phyloP scores from a whole-genome alignment of 2,113 vertebrate genomes.

The Myiozetetes cayanensis region DNA sequence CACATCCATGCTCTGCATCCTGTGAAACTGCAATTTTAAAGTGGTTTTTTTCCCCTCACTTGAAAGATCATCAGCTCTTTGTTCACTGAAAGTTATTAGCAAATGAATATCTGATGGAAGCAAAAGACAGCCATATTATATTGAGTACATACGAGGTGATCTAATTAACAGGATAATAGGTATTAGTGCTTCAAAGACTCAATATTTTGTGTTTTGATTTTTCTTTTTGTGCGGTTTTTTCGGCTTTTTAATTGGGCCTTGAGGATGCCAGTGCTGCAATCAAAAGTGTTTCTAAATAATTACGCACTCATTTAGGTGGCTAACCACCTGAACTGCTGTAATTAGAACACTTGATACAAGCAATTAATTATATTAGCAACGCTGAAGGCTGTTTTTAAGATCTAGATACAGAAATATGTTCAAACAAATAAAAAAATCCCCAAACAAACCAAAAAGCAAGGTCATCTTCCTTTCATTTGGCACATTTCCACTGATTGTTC shows the following conservation, averaged over 20 bases:
- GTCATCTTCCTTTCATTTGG: background rate
- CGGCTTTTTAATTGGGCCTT: background rate
- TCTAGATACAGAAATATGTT: background rate
- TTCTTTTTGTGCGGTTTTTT: background rate
- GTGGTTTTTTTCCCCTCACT: rapidly evolving
- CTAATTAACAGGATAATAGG: background rate
- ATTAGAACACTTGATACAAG: background rate
- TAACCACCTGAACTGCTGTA: conserved; percentile 8
- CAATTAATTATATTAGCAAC: conserved; percentile 2
- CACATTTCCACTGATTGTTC: background rate
- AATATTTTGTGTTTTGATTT: background rate
- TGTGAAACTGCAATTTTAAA: background rate
- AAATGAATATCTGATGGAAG: background rate
- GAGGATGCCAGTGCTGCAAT: background rate
- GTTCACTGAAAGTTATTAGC: background rate
- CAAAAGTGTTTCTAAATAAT: conserved; percentile 30
- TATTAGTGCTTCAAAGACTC: background rate
- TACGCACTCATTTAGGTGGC: background rate
- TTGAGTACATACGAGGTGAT: background rate
- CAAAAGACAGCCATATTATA: background rate
- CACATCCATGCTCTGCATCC: background rate
- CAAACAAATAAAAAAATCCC: background rate
- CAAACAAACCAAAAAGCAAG: background rate
- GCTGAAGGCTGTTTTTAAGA: background rate
- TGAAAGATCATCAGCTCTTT: background rate